Evolutionary conservation across 2,888 invertebrate genomes (phyloP).

Genomic region (Koerneria pararmatus): DNA sequence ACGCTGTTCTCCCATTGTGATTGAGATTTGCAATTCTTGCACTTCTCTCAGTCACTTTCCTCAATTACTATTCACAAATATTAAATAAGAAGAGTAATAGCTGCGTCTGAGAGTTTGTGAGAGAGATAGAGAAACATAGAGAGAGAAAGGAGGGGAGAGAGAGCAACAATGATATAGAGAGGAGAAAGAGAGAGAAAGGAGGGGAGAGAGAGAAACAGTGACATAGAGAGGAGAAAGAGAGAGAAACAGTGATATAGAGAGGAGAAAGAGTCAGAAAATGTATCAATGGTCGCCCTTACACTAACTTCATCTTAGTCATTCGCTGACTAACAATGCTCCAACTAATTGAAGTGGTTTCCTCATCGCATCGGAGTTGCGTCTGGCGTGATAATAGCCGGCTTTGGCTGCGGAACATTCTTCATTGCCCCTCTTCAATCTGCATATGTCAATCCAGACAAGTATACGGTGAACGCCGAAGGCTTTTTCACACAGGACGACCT

Average conservation of each 20-base stretch:
- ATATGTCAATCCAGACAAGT: constrained; percentile 50
- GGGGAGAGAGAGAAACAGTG: neutral
- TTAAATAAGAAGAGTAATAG: no score
- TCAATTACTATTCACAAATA: neutral
- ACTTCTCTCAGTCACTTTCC: neutral
- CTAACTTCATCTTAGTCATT: no score
- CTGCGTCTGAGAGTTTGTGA: no score
- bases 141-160: no score
- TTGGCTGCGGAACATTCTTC: constrained; percentile 61
- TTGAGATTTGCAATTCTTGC: no score
- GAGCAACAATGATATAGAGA: no score
- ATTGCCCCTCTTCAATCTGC: constrained; percentile 59
- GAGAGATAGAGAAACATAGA: no score
- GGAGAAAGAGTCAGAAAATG: neutral
- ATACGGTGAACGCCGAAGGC: constrained; percentile 44
- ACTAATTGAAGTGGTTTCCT: constrained; percentile 52
- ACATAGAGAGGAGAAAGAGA: constrained; percentile 8
- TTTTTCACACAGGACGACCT: constrained; percentile 54
- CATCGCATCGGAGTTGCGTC: constrained; percentile 58
- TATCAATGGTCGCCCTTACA: no score
- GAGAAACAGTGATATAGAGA: constrained; percentile 7
- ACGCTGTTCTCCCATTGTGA: no score
- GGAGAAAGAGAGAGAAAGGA: neutral
- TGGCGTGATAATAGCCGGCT: constrained; percentile 61
- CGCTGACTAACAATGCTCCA: no score